These are phyloP conservation scores for Crotalus horridus DNA, from an alignment of 2,113 vertebrate species.

Conservation along the genomic window DNA sequence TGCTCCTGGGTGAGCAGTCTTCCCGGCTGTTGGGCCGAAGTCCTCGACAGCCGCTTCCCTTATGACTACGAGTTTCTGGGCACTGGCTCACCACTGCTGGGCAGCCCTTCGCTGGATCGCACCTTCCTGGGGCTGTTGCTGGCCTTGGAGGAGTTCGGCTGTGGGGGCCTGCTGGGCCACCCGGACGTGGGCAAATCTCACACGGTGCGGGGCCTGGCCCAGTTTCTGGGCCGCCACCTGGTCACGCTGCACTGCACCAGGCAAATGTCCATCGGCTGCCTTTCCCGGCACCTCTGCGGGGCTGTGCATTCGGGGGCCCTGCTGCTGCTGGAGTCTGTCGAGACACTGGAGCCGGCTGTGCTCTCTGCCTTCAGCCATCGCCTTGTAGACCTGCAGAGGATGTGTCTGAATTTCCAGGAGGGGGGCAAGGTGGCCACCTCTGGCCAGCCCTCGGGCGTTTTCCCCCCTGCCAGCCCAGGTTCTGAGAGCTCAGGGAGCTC, in stretches of 20 bases:
- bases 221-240: slow-evolving; percentile 74
- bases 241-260: slow-evolving; percentile 69
- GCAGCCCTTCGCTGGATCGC: slow-evolving; percentile 71
- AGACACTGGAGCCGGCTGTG: slow-evolving; percentile 63
- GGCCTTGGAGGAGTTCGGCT: slow-evolving; percentile 73
- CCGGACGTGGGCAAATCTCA: slow-evolving; percentile 70
- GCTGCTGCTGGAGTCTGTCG: slow-evolving; percentile 73
- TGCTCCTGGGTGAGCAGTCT: not conserved
- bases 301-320: slow-evolving; percentile 78
- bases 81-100: slow-evolving; percentile 63
- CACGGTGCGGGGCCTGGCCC: slow-evolving; percentile 66
- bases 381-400: slow-evolving; percentile 67
- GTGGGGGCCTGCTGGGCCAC: slow-evolving; percentile 72
- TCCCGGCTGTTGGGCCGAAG: slow-evolving; percentile 68
- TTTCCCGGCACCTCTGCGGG: slow-evolving; percentile 73
- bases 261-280: slow-evolving; percentile 41
- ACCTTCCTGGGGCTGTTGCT: slow-evolving; percentile 75
- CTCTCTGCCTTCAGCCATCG: slow-evolving; percentile 73
- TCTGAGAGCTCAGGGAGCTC: not conserved
- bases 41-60: slow-evolving; percentile 67
- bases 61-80: slow-evolving; percentile 83
- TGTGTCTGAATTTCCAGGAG: slow-evolving; percentile 54
- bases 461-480: not conserved
- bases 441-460: fast-evolving
- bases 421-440: not conserved